Base-by-base conservation (phyloP, 2,113 vertebrate species). In the Phrynocephalus versicolor region DNA sequence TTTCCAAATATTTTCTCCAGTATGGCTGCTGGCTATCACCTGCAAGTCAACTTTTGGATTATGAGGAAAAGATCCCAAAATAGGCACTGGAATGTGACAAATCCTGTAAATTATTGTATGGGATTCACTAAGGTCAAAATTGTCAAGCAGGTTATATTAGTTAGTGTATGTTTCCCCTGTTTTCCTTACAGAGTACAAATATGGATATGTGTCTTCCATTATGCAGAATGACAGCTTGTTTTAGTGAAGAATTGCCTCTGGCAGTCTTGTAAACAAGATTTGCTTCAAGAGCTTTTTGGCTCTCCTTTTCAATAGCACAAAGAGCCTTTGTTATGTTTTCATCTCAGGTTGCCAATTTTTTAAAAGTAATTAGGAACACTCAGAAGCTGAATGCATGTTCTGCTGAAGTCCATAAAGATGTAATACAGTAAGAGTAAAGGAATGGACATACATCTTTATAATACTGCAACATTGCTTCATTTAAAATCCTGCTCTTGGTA, bases 251-350 rank as follows among this genome's bases (percentile, higher is more conserved):
- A 85, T 88, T 91, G 83, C 87, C 89, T 81, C 87, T 87, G 89
- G 88, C 91, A 87, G 90, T 84, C 83, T 2, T 85, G 87, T 87
- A 93, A 94, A 90, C 85, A 90, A 94, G 88, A 88, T 94, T 94
- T 93, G 85, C 82, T 91, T 91, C 67, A 73, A 83, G 82, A 94
- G 91, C 69, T 87, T 93, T 93, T 95, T 94, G 87, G 92, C 89
- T 91, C 83, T 51, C 78, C 82, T 90, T 15, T 89, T 69, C 82
- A 84, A 87, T 89, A 90, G 72, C 73, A 89, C 81, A 80, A 91
- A 67, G 74, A 88, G 86, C 58, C 51, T 87, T 90, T 92, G 85
- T 87, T 91, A 74, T 92, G 57, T 81, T 75, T 71, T 86, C 83
- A 58, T n/a, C 9, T 41, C 71, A 79, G 21, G 9, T 51, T 85